Evolutionary conservation across 2,113 vertebrate genomes (phyloP), one percentile per base, ranked within the genome.

Genomic region (Cebidichthys violaceus): DNA sequence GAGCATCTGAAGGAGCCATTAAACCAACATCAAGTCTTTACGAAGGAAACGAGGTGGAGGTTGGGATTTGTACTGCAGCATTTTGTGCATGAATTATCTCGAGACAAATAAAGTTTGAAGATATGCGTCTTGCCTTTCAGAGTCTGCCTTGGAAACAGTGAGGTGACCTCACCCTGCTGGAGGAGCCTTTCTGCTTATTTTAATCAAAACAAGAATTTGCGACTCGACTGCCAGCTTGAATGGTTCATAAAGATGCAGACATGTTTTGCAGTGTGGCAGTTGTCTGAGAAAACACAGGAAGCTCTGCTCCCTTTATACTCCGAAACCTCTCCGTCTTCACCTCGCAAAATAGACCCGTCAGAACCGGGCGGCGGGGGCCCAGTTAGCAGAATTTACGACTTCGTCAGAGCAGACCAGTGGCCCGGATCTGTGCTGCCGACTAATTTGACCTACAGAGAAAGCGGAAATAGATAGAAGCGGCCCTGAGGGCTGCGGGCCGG

Each of bases 371-470:
- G 62, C 66, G 69, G 83, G 84, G 84, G n/a, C n/a, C 84, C 90
- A 88, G 85, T 77, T 89, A 87, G 27, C 68, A 85, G 82, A 85
- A 94, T 95, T 93, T 93, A 95, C 93, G 89, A 75, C 47, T 33
- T 79, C 92, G 93, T 93, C 91, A 89, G 86, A 84, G 86, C 70
- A 0, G 84, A 82, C 64, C 89, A 89, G 80, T 31, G 79, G 88
- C 85, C 82, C 57, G 79, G 78, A 88, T 88, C 82, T 45, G 79
- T 2, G 67, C 79, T 88, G 77, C 87, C 73, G 41, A 89, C 93
- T 93, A 91, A 94, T 93, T 93, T 93, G 90, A 92, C 93, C 92
- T 87, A 43, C 90, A 82, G 91, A 92, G 91, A 92, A 87, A 82
- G 83, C 55, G 81, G 86, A 92, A 90, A 66, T 59, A 82, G 87